Evolutionary conservation across 1,140 invertebrate species (phyloP), one percentile per base, ranked within the genome.

Genomic region (Saxidomus purpurata): DNA sequence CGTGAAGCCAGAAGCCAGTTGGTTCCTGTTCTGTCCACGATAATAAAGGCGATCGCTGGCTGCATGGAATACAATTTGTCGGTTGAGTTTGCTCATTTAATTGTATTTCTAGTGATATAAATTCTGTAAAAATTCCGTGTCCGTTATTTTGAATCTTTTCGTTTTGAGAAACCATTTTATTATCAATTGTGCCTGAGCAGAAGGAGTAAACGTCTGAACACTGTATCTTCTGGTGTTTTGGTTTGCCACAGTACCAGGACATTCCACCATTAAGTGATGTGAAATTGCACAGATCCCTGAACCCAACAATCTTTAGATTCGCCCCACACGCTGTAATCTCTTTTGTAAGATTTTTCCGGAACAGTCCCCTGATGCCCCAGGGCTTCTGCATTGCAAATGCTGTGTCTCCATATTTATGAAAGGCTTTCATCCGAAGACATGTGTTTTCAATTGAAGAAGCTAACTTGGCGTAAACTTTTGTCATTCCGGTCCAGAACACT

Each of bases 191-290:
- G 15, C 76, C 74, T 4, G 49, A 40, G 17, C 36, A n/a, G 38
- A 87, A 87, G 0, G 76, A 79, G 13, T 15, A 1, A 15, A 87
- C 80, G 49, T 77, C 9, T 6, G 49, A 28, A 69, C 87, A 89
- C 22, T 2, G 11, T 25, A 82, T 15, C 36, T 52, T 59, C 0
- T 31, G 28, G 19, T 69, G 6, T 40, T 74, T 74, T 59, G 87
- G 87, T 28, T 55, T 43, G n/a, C 77, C 77, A 61, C 87, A 89
- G 40, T 43, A 89, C 77, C 79, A 89, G 13, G 79, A 38, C 87
- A 82, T 74, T 11, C 67, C 67, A 22, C 79, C 87, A 47, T 89
- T 89, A 17, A 74, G 31, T 19, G 22, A 19, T 0, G 87, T 89
- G 40, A 81, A 88, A n/a, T 89, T 83, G 61, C 87, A 89, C 6